Percentiles rank a stretch among this genome's conserved stretches.
phyloP scores from a whole-genome alignment of 2,888 invertebrate species.

The Lepidochitona cinerea region DNA sequence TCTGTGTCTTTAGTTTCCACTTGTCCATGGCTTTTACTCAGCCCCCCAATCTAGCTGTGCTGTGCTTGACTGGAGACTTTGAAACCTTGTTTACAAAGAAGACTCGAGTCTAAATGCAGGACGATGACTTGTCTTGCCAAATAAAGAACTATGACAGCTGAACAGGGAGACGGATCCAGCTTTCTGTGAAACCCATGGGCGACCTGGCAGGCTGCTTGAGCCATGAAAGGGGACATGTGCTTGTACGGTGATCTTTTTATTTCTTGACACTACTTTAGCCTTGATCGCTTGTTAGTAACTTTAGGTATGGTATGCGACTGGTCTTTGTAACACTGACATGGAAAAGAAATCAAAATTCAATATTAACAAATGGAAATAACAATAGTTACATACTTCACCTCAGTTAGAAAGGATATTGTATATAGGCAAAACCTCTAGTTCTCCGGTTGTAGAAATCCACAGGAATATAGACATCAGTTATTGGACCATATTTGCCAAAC shows the following conservation, averaged over 20 bases:
- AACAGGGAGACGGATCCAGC: too few species aligned
- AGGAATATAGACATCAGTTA: constrained; percentile 73
- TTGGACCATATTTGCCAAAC: constrained; percentile 73
- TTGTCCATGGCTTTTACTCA: background rate
- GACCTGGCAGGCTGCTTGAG: background rate
- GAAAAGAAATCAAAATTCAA: constrained; percentile 5
- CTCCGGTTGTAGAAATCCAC: constrained; percentile 72
- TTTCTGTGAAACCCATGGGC: background rate
- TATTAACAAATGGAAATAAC: background rate
- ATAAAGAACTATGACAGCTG: too few species aligned
- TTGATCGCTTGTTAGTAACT: constrained; percentile 7
- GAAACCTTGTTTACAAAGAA: too few species aligned
- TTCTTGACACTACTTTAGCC: constrained; percentile 6
- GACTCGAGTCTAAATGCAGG: too few species aligned
- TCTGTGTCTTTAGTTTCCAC: background rate
- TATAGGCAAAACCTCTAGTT: constrained; percentile 73
- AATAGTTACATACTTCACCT: constrained; percentile 1
- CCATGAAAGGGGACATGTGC: background rate
- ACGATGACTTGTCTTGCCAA: too few species aligned
- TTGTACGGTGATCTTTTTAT: background rate
- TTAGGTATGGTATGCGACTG: constrained; percentile 1
- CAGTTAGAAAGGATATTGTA: constrained; percentile 73
- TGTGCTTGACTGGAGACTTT: background rate
- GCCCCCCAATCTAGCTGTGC: too few species aligned
- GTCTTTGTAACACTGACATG: constrained; percentile 3